Base-by-base conservation (phyloP, 2,113 vertebrate species). In the Peromyscus leucopus region DNA sequence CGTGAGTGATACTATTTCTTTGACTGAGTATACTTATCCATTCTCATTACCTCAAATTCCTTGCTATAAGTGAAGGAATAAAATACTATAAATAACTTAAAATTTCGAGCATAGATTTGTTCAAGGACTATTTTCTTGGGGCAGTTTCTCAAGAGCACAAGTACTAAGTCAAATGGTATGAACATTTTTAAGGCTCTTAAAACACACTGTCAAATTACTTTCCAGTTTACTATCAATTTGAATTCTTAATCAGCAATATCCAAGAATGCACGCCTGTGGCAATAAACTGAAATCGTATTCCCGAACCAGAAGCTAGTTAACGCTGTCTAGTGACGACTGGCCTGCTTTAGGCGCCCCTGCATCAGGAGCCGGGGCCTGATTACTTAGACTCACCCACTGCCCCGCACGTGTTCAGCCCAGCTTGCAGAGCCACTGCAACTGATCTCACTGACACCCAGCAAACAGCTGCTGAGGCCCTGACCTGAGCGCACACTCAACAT, bases 121-220 rank as follows among this genome's bases (percentile, higher is more conserved):
- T 63, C n/a, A 87, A 84, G 33, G 28, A 93, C 88, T 89, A 91
- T 96, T 95, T 96, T 74, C 67, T 91, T 93, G 87, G 80, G 76
- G 83, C 28, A 74, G 88, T 86, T 89, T 97, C 92, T 91, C 76
- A 94, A 91, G 94, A 94, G 55, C 69, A 67, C 24, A 79, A 92
- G 82, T 76, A 86, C 57, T 48, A 93, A 87, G 92, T 93, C 65
- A 96, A 96, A 89, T 33, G 39, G 75, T 87, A 90, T 78, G 69
- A 86, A 84, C 84, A 63, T 69, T 55, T 96, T 97, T 78, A 92
- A 90, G 39, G 61, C 36, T 74, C 61, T 74, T 91, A 55, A 74
- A 85, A 85, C 55, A 84, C 19, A 94, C 10, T 63, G 90, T 21
- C 87, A 93, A 89, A 86, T 17, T 93, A 26, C 86, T 89, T 94